Percentiles rank a stretch among this genome's conserved stretches.
Conservation (phyloP, 2,888 invertebrate species). For the Itoplectis maculator region DNA sequence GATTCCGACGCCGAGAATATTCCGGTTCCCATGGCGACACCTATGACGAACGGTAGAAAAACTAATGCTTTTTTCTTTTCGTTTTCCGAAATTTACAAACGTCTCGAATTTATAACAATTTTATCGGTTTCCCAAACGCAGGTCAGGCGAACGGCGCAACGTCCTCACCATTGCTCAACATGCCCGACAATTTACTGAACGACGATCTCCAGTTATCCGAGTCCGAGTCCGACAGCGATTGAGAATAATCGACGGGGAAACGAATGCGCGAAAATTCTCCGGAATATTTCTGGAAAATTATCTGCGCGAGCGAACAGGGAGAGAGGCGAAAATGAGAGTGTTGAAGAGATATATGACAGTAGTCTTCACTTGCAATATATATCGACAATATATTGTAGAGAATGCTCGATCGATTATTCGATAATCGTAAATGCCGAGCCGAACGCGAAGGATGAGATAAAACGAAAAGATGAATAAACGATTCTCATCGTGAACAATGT, state of each 20-base stretch:
- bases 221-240: slow-evolving; percentile 92
- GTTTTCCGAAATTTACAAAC: neutral
- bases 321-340: neutral
- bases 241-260: slow-evolving; percentile 79
- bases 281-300: neutral
- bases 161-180: slow-evolving; percentile 81
- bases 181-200: slow-evolving; percentile 90
- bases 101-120: no score
- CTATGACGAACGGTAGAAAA: slow-evolving; percentile 77
- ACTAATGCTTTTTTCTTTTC: neutral
- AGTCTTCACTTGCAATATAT: slow-evolving; percentile 15
- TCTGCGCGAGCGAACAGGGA: neutral
- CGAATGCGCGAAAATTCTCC: neutral
- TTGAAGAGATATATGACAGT: neutral
- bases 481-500: slow-evolving; percentile 35
- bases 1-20: slow-evolving; percentile 84
- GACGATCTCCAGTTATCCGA: slow-evolving; percentile 95
- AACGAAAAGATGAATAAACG: slow-evolving; percentile 13
- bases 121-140: no score
- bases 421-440: slow-evolving; percentile 2
- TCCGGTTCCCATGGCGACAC: slow-evolving; percentile 72
- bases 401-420: slow-evolving; percentile 12
- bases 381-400: slow-evolving; percentile 12
- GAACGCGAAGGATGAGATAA: neutral
- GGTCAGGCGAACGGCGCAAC: slow-evolving; percentile 80